Base-by-base conservation (phyloP, 2,797 vertebrate genomes). In the Pangasius larnaudii region DNA sequence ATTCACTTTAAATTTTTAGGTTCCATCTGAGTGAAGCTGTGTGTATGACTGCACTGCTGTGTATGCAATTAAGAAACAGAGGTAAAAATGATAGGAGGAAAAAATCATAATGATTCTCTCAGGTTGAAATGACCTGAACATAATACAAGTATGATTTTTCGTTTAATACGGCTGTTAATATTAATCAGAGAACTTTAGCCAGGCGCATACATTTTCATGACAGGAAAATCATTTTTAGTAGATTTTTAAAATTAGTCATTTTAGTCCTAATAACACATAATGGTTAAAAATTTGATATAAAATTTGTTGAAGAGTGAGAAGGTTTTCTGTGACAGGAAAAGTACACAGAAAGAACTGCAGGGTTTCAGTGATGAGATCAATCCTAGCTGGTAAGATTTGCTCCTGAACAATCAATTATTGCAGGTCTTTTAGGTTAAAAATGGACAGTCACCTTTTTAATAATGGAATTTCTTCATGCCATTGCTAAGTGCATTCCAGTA, bases 301-400 rank as follows among this genome's bases (percentile, higher is more conserved):
- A 33, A 30, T 53, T 24, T 36, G 33, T 5, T 53, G 9, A 11
- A 46, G 33, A 4, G 39, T 82, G 19, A 51, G 1, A 36, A 61
- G 2, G 9, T 2, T 80, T 58, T 24, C 19, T 49, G 49, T 56
- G 18, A 30, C 53, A 78, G 24, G 86, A n/a, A 75, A 75, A 27
- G 61, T 84, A 59, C 30, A 59, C 58, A 77, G 53, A 51, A 84
- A 46, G 42, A 85, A 22, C 85, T 49, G 27, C 11, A 59, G 59
- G 27, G 87, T 84, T 46, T 80, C 58, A 74, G 36, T 61, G 49
- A 85, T 49, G 36, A 75, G 27, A 53, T 88, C 27, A 85, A 56
- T 24, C 9, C 5, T 51, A 72, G 36, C 27, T 67, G 42, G 75
- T 33, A 33, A 77, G 27, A 88, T 67, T 46, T 71, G 33, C 42